phyloP scores from a whole-genome alignment of 2,888 invertebrate genomes.

The Stegana nigrithorax region DNA sequence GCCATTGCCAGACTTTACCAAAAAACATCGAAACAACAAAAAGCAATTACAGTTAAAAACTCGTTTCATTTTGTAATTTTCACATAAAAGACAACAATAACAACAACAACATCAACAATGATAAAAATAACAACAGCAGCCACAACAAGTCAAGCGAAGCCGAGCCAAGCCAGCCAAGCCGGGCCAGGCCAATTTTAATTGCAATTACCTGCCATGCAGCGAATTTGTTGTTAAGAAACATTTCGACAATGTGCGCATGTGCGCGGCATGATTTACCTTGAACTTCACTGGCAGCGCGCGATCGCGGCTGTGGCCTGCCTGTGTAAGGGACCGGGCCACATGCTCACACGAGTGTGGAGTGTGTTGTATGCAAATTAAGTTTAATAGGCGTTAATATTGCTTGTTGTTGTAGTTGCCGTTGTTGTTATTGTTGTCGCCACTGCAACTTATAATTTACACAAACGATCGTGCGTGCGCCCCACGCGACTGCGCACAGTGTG shows the following conservation, averaged over 20 bases:
- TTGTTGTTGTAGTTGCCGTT: too few species aligned
- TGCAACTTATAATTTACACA: conserved; percentile 18
- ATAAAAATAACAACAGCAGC: too few species aligned
- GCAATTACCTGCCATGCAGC: neutral
- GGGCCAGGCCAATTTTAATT: too few species aligned
- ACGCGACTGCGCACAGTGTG: conserved; percentile 43
- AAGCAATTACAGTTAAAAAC: conserved; percentile 47
- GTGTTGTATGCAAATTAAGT: conserved; percentile 42
- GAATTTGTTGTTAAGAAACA: conserved; percentile 17
- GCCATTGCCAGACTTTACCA: conserved; percentile 26
- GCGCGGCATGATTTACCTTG: conserved; percentile 44
- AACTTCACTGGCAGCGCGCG: conserved; percentile 33
- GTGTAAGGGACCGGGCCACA: too few species aligned
- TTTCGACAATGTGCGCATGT: conserved; percentile 22
- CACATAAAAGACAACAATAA: too few species aligned
- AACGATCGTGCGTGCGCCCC: conserved; percentile 28
- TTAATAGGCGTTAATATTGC: conserved; percentile 56
- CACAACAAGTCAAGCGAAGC: too few species aligned
- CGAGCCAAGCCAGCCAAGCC: neutral
- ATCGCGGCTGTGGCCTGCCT: neutral
- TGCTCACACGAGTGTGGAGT: neutral
- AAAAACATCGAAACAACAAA: conserved; percentile 17
- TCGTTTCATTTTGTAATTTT: conserved; percentile 4
- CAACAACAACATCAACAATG: too few species aligned
- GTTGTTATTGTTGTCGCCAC: too few species aligned